phyloP scores from a whole-genome alignment of 2,797 vertebrate genomes.

The Macropodus opercularis region DNA sequence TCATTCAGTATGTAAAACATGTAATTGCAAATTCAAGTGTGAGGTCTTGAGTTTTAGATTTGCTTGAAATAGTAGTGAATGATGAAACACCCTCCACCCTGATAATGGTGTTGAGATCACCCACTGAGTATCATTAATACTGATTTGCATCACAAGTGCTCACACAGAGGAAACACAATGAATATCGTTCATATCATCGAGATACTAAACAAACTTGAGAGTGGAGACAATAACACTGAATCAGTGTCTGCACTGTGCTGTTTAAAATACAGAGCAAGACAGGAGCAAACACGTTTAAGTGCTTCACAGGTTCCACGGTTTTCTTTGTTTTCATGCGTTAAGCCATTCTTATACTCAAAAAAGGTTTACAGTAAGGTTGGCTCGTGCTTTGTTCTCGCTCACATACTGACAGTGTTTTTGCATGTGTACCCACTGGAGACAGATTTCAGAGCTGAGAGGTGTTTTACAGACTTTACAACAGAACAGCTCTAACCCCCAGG shows the following conservation, averaged over 20 bases:
- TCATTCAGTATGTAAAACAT: background rate
- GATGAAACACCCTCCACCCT: slow-evolving; percentile 22
- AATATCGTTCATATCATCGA: slow-evolving; percentile 34
- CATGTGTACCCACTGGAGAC: slow-evolving; percentile 72
- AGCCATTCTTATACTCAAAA: slow-evolving; percentile 36
- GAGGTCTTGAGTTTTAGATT: background rate
- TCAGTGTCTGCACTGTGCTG: slow-evolving; percentile 32
- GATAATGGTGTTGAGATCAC: slow-evolving; percentile 33
- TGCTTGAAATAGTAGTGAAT: slow-evolving; percentile 9
- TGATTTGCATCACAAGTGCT: slow-evolving; percentile 66
- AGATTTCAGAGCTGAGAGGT: slow-evolving; percentile 68
- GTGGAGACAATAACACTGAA: slow-evolving; percentile 24
- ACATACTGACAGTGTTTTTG: slow-evolving; percentile 71
- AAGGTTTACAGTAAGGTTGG: slow-evolving; percentile 37
- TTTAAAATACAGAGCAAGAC: slow-evolving; percentile 35
- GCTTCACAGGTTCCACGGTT: slow-evolving; percentile 61
- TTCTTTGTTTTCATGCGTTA: slow-evolving; percentile 56
- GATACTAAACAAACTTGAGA: slow-evolving; percentile 12
- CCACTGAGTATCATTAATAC: slow-evolving; percentile 50
- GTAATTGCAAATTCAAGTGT: slow-evolving; percentile 1
- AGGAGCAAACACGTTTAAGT: slow-evolving; percentile 40
- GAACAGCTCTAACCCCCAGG: slow-evolving; percentile 58
- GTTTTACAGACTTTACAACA: slow-evolving; percentile 77
- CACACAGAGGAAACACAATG: slow-evolving; percentile 23
- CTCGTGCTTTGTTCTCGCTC: slow-evolving; percentile 40